These are phyloP conservation scores for Melikaiella ostensackeni DNA, from an alignment of 2,888 invertebrate species.

Conservation along the genomic window DNA sequence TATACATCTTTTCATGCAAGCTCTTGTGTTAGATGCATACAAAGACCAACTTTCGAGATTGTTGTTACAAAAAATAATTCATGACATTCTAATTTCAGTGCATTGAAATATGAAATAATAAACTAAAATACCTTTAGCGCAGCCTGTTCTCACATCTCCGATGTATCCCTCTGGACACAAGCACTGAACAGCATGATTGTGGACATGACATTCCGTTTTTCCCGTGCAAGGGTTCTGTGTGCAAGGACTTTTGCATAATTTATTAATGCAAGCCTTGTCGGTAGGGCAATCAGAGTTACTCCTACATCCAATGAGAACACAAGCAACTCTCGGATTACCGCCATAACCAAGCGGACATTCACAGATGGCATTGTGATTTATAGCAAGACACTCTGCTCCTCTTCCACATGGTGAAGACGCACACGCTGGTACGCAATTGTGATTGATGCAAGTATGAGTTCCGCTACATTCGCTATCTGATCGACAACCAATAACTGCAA, in stretches of 20 bases:
- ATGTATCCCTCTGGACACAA: slow-evolving; percentile 88
- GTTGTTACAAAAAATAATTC: too few relatives aligned
- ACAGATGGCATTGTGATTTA: slow-evolving; percentile 89
- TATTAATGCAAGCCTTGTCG: slow-evolving; percentile 89
- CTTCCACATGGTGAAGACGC: slow-evolving; percentile 83
- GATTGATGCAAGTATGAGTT: slow-evolving; percentile 90
- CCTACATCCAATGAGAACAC: slow-evolving; percentile 89
- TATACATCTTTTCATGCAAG: too few relatives aligned
- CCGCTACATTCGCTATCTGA: slow-evolving; percentile 88
- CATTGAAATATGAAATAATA: background rate
- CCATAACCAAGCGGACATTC: slow-evolving; percentile 89
- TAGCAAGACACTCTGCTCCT: slow-evolving; percentile 88
- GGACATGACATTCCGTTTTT: slow-evolving; percentile 87
- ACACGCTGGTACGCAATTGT: slow-evolving; percentile 90
- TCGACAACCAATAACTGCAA: slow-evolving; percentile 82
- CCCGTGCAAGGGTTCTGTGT: slow-evolving; percentile 84
- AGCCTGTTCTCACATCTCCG: slow-evolving; percentile 82
- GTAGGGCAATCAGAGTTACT: slow-evolving; percentile 89
- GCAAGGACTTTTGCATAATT: slow-evolving; percentile 89
- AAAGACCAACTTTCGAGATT: too few relatives aligned
- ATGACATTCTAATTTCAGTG: background rate
- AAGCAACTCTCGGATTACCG: slow-evolving; percentile 89
- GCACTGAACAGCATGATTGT: slow-evolving; percentile 88
- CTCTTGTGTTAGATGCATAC: too few relatives aligned
- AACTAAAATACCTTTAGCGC: slow-evolving; percentile 77